A percentile compares a stretch with the other conserved stretches of the same genome.
phyloP scores from a whole-genome alignment of 2,113 vertebrate genomes.

The Crotalus tigris region DNA sequence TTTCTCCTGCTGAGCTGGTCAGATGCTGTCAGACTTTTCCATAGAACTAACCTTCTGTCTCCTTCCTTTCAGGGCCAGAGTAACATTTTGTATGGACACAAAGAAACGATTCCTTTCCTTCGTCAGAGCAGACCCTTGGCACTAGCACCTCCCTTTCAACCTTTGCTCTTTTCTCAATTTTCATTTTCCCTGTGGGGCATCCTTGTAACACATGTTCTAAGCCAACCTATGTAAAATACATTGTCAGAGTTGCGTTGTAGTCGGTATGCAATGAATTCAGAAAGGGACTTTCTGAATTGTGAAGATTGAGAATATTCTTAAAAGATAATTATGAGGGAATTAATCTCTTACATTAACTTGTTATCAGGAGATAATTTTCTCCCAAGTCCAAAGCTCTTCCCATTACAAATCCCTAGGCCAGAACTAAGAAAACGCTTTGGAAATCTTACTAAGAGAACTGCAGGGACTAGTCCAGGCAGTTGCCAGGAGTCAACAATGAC shows the following conservation, averaged over 20 bases:
- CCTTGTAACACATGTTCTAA: neutral
- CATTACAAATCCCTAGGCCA: neutral
- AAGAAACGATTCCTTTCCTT: constrained; percentile 70
- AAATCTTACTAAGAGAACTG: neutral
- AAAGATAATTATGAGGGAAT: neutral
- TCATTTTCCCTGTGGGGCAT: neutral
- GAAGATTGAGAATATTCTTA: neutral
- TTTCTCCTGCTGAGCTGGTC: constrained; percentile 67
- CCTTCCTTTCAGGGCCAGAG: constrained; percentile 67
- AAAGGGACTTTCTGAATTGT: neutral
- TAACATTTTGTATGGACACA: constrained; percentile 71
- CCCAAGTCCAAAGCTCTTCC: neutral
- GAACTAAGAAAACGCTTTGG: neutral
- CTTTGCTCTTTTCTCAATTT: constrained; percentile 70
- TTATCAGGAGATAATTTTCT: neutral
- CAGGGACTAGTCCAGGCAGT: neutral
- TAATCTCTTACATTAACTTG: neutral
- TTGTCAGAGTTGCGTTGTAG: neutral
- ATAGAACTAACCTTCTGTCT: constrained; percentile 70
- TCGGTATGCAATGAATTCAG: neutral
- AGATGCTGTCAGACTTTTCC: constrained; percentile 64
- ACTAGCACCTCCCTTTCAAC: constrained; percentile 59
- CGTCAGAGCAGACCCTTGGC: constrained; percentile 61
- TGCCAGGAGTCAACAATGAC: neutral
- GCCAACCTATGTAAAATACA: neutral